These are phyloP conservation scores for Eciton burchellii DNA, from an alignment of 1,140 invertebrate genomes.

Conservation along the genomic window DNA sequence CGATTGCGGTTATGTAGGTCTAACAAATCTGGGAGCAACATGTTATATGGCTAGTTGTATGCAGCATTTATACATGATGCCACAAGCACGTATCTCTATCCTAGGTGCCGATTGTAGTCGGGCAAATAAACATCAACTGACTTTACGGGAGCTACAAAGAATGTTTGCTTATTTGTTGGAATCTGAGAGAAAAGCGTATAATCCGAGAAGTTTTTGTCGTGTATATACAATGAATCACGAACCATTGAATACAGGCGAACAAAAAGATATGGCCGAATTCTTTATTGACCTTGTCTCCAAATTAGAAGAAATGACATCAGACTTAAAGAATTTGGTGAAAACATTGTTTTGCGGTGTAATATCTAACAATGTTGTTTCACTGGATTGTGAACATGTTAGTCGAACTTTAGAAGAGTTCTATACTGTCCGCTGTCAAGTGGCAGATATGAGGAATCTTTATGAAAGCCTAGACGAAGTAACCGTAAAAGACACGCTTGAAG, in stretches of 20 bases:
- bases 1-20: conserved; percentile 96
- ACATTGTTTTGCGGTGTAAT: conserved; percentile 96
- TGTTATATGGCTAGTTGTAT: conserved; percentile 99
- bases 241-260: conserved; percentile 97
- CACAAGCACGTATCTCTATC: conserved; percentile 93
- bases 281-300: conserved; percentile 98
- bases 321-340: conserved; percentile 96
- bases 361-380: conserved; percentile 97
- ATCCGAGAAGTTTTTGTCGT: conserved; percentile 97
- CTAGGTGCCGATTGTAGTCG: conserved; percentile 89
- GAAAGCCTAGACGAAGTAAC: conserved; percentile 98
- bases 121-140: conserved; percentile 92
- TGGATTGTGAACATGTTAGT: conserved; percentile 97
- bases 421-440: conserved; percentile 97
- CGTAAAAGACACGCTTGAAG: conserved; percentile 97
- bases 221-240: conserved; percentile 99
- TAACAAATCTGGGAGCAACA: conserved; percentile 97
- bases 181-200: conserved; percentile 97
- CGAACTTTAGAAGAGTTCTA: conserved; percentile 98
- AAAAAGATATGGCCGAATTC: conserved; percentile 99
- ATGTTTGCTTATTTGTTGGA: conserved; percentile 98
- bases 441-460: conserved; percentile 97
- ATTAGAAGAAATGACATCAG: conserved; percentile 97
- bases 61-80: conserved; percentile 99
- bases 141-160: conserved; percentile 94